phyloP scores from a whole-genome alignment of 2,797 vertebrate genomes.

The Thalassophryne amazonica region DNA sequence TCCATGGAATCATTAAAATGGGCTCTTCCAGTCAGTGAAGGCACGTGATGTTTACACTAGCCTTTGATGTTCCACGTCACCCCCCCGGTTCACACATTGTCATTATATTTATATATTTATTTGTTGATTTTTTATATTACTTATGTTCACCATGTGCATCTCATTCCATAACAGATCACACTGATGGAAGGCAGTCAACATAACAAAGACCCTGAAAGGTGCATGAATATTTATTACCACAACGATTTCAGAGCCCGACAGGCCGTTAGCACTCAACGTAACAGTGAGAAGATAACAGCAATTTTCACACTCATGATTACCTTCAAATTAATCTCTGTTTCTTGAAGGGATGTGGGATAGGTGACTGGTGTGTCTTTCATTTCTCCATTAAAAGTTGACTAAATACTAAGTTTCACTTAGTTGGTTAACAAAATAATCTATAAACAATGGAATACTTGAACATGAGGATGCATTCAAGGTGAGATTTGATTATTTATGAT shows the following conservation, averaged over 20 bases:
- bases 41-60: slow-evolving; percentile 76
- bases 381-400: slow-evolving; percentile 60
- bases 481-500: too few relatives aligned
- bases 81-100: slow-evolving; percentile 65
- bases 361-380: slow-evolving; percentile 61
- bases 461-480: too few relatives aligned
- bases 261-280: slow-evolving; percentile 67
- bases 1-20: slow-evolving; percentile 82
- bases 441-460: slow-evolving; percentile 47
- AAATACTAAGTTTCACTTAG: slow-evolving; percentile 54
- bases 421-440: slow-evolving; percentile 60
- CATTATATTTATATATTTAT: slow-evolving; percentile 72
- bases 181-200: slow-evolving; percentile 72
- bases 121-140: slow-evolving; percentile 33
- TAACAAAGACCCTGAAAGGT: slow-evolving; percentile 75
- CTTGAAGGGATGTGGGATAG: slow-evolving; percentile 67
- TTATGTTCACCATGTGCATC: slow-evolving; percentile 60
- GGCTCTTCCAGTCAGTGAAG: slow-evolving; percentile 75
- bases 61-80: slow-evolving; percentile 79
- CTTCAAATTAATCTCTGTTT: slow-evolving; percentile 75
- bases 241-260: slow-evolving; percentile 67
- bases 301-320: slow-evolving; percentile 77
- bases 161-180: slow-evolving; percentile 69
- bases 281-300: slow-evolving; percentile 72
- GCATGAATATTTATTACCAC: slow-evolving; percentile 75